These are phyloP conservation scores for Crossocerus cetratus DNA, from an alignment of 2,888 invertebrate species.

Conservation along the genomic window DNA sequence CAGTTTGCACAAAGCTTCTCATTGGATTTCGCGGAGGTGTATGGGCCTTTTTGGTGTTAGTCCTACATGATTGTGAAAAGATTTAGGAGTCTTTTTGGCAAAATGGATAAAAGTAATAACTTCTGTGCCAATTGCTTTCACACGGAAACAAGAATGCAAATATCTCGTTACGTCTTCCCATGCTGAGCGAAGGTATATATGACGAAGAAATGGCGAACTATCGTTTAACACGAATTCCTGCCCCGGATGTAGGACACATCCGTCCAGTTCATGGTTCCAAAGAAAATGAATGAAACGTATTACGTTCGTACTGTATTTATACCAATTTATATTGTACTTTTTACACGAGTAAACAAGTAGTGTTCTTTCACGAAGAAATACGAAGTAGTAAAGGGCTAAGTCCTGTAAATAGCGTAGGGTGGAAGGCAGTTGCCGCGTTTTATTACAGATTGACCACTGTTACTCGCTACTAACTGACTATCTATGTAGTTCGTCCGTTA, in stretches of 20 bases:
- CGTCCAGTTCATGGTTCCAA: slow-evolving; percentile 41
- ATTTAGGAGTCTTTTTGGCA: slow-evolving; percentile 2
- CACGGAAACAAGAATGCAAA: slow-evolving; percentile 22
- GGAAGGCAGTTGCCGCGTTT: neutral
- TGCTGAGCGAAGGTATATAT: slow-evolving; percentile 1
- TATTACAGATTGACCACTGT: neutral
- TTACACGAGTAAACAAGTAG: slow-evolving; percentile 7
- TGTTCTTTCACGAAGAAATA: neutral
- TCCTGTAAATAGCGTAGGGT: neutral
- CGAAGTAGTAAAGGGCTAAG: neutral
- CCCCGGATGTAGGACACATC: slow-evolving; percentile 28
- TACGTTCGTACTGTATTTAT: slow-evolving; percentile 22
- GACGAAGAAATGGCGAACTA: neutral
- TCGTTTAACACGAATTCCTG: neutral
- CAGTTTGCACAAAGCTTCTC: slow-evolving; percentile 21
- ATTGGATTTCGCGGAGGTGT: slow-evolving; percentile 9
- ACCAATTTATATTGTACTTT: slow-evolving; percentile 19
- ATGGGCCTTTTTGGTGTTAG: neutral
- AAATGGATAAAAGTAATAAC: slow-evolving; percentile 12
- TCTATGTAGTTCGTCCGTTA: neutral
- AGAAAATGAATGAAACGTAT: slow-evolving; percentile 20
- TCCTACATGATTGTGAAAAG: too few species aligned
- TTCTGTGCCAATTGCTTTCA: slow-evolving; percentile 32
- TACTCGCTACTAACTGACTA: slow-evolving; percentile 2
- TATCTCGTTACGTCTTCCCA: slow-evolving; percentile 43